Percentiles rank a stretch among this genome's conserved stretches.
phyloP scores from a whole-genome alignment of 2,888 invertebrate species.

The Drosophila picticornis region DNA sequence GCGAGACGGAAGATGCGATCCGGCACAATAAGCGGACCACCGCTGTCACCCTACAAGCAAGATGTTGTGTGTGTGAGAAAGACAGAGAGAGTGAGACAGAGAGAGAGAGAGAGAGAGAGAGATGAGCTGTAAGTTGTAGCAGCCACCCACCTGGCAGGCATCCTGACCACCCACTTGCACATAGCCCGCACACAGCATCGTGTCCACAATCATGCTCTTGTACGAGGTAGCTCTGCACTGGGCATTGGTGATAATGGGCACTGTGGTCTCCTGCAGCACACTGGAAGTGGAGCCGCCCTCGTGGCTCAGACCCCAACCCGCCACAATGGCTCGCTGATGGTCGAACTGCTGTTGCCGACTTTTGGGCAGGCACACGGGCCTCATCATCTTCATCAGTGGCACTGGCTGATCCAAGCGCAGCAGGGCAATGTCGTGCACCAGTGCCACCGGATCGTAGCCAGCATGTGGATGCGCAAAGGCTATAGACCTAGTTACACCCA shows the following conservation, averaged over 20 bases:
- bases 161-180: constrained; percentile 81
- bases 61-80: neutral
- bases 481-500: constrained; percentile 77
- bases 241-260: constrained; percentile 83
- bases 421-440: constrained; percentile 83
- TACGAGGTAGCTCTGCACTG: constrained; percentile 82
- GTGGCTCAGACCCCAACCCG: constrained; percentile 82
- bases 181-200: constrained; percentile 84
- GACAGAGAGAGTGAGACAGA: neutral
- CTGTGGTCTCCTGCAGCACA: constrained; percentile 79
- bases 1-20: constrained; percentile 79
- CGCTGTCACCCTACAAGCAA: constrained; percentile 82
- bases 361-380: constrained; percentile 82
- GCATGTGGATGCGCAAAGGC: constrained; percentile 70
- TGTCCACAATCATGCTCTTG: constrained; percentile 79
- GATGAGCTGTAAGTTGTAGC: neutral
- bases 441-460: constrained; percentile 71
- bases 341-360: constrained; percentile 74
- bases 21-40: constrained; percentile 82
- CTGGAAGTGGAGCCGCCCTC: constrained; percentile 77
- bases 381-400: constrained; percentile 70
- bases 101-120: neutral
- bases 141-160: constrained; percentile 82
- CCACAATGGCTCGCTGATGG: constrained; percentile 79
- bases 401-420: constrained; percentile 75